These are phyloP conservation scores for Microplitis mediator DNA, from an alignment of 1,140 invertebrate genomes.

Conservation along the genomic window DNA sequence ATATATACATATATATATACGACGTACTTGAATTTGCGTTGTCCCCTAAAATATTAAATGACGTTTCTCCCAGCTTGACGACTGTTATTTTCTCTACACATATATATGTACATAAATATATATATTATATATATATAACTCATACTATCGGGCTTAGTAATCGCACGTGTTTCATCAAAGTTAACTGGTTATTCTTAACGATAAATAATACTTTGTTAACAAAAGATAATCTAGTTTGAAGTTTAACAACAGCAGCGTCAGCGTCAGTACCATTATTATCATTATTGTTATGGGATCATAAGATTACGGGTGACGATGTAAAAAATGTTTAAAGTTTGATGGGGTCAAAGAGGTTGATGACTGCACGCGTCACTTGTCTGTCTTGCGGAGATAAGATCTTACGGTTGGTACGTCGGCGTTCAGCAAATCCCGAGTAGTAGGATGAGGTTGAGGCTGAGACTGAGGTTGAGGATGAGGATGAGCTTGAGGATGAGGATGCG, in stretches of 20 bases:
- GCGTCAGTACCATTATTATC: too few species aligned
- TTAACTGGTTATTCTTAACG: too few species aligned
- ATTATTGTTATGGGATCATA: too few species aligned
- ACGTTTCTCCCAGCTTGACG: not conserved
- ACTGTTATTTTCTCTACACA: not conserved
- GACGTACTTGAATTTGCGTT: not conserved
- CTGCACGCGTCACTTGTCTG: constrained; percentile 21
- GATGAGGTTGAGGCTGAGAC: too few species aligned
- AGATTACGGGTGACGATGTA: not conserved
- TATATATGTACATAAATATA: not conserved
- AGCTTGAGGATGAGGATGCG: too few species aligned
- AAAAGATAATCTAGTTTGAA: too few species aligned
- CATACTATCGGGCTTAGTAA: too few species aligned
- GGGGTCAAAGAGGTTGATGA: constrained; percentile 17
- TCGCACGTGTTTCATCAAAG: too few species aligned
- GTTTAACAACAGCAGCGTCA: too few species aligned
- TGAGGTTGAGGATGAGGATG: too few species aligned
- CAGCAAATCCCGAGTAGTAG: too few species aligned
- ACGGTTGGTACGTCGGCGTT: not conserved
- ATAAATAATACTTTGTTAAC: too few species aligned
- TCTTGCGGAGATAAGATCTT: constrained; percentile 18
- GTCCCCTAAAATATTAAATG: constrained; percentile 39
- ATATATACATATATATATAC: not conserved
- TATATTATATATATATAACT: not conserved
- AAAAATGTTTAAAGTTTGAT: constrained; percentile 1